Evolutionary conservation across 2,113 vertebrate genomes (phyloP), one percentile per base, ranked within the genome.

Genomic region (Prolemur simus): DNA sequence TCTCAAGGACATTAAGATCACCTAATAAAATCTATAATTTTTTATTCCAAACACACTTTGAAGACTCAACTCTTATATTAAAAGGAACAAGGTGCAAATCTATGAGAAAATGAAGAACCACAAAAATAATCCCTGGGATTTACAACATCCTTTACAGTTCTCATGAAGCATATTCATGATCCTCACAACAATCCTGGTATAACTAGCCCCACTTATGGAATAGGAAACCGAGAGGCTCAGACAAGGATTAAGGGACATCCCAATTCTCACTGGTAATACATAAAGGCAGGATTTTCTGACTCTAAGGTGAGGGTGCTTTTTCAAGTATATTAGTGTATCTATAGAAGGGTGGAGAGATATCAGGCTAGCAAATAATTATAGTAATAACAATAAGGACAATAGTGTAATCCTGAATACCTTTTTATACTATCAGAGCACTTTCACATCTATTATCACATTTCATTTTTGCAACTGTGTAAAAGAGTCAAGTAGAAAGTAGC

Each of bases 61-160:
- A 80, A 76, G n/a, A 84, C 13, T 82, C 27, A 85, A 80, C 13
- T 39, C 9, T 15, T 49, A 76, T 34, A 87, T 23, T 84, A 87
- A 87, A 82, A 94, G 39, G 66, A 85, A 15, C 32, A 89, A 77
- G 18, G 34, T 27, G 66, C 14, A 74, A 89, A 64, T 69, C 34
- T 60, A n/a, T 63, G 47, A 94, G 49, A 47, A 87, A 93, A 94
- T 45, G 20, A 85, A 77, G 17, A 83, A 68, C 29, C 42, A 52
- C 45, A 95, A 90, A 91, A 77, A 64, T 23, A 64, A 89, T 80
- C 49, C 39, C 74, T 89, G n/a, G 54, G 47, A 74, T 69, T 92
- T 74, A 34, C 8, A 87, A 52, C 34, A 66, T 39, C 77, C 37
- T 25, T 91, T 73, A n/a, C 0, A 89, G 34, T 69, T 37, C n/a